A percentile compares a stretch with the other conserved stretches of the same genome.
These are phyloP conservation scores for Brachyptera risi DNA, from an alignment of 2,888 invertebrate species.

Conservation along the genomic window DNA sequence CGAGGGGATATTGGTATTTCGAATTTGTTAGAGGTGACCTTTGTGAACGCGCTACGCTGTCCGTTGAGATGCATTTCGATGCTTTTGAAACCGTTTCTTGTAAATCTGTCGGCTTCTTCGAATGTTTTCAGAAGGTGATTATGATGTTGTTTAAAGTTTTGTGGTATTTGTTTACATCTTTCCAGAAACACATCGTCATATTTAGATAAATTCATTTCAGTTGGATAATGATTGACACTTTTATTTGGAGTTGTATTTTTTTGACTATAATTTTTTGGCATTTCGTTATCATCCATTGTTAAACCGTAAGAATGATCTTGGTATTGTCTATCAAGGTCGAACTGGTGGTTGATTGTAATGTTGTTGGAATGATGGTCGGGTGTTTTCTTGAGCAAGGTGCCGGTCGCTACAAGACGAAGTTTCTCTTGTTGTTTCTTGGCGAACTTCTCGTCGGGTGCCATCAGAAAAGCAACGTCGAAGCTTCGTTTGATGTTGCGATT, in stretches of 20 bases:
- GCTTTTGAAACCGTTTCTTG: too few species aligned
- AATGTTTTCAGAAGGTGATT: too few species aligned
- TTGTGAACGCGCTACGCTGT: slow-evolving; percentile 71
- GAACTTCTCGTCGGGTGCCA: slow-evolving; percentile 80
- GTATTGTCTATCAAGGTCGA: background rate
- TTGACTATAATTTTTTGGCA: background rate
- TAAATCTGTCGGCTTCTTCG: too few species aligned
- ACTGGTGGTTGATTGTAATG: too few species aligned
- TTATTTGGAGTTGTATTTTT: too few species aligned
- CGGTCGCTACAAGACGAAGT: slow-evolving; percentile 37
- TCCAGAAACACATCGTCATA: background rate
- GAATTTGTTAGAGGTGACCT: slow-evolving; percentile 58
- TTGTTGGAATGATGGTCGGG: background rate
- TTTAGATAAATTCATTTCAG: background rate
- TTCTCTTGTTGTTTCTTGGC: slow-evolving; percentile 58
- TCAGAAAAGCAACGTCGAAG: slow-evolving; percentile 86
- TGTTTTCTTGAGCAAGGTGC: slow-evolving; percentile 7
- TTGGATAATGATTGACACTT: background rate
- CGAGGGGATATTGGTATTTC: slow-evolving; percentile 36
- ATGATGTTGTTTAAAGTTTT: background rate
- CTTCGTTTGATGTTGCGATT: slow-evolving; percentile 61
- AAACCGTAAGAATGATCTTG: background rate
- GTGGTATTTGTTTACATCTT: background rate
- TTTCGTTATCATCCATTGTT: background rate
- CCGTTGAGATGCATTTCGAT: background rate